These are phyloP conservation scores for Melanotaenia trifasciata DNA, from an alignment of 2,797 vertebrate genomes.

Conservation along the genomic window DNA sequence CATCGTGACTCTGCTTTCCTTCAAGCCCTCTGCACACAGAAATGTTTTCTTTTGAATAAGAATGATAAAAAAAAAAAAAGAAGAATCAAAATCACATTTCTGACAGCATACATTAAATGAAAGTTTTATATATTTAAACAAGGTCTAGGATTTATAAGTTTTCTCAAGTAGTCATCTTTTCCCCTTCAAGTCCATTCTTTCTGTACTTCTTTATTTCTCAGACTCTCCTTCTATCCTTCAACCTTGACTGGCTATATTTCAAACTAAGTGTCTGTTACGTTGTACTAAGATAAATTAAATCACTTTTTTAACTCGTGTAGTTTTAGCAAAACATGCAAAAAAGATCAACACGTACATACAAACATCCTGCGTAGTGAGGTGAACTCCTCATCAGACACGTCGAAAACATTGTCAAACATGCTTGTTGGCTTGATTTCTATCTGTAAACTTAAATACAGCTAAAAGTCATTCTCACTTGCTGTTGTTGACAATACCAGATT, in stretches of 20 bases:
- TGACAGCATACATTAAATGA: constrained; percentile 23
- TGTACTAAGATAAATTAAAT: no score
- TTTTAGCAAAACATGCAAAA: constrained; percentile 1
- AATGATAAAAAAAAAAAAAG: background rate
- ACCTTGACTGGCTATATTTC: constrained; percentile 1
- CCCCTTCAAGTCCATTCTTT: constrained; percentile 21
- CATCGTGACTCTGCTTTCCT: constrained; percentile 22
- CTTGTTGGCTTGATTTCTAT: constrained; percentile 24
- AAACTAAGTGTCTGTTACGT: no score
- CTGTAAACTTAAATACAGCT: constrained; percentile 23
- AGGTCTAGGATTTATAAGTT: constrained; percentile 6
- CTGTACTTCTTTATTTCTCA: constrained; percentile 11
- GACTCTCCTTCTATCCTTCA: constrained; percentile 4
- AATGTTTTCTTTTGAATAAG: background rate
- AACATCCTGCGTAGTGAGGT: background rate
- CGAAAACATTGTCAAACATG: constrained; percentile 17
- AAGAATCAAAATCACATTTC: background rate
- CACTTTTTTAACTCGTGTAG: no score
- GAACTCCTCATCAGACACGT: constrained; percentile 21
- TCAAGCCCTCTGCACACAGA: constrained; percentile 20
- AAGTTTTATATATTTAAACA: constrained; percentile 11
- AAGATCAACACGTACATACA: background rate
- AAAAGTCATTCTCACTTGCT: constrained; percentile 27
- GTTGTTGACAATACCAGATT: constrained; percentile 23
- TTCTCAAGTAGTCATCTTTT: constrained; percentile 28